Evolutionary conservation across 2,888 invertebrate species (phyloP), one percentile per base, ranked within the genome.

Genomic region (Seira musarum): DNA sequence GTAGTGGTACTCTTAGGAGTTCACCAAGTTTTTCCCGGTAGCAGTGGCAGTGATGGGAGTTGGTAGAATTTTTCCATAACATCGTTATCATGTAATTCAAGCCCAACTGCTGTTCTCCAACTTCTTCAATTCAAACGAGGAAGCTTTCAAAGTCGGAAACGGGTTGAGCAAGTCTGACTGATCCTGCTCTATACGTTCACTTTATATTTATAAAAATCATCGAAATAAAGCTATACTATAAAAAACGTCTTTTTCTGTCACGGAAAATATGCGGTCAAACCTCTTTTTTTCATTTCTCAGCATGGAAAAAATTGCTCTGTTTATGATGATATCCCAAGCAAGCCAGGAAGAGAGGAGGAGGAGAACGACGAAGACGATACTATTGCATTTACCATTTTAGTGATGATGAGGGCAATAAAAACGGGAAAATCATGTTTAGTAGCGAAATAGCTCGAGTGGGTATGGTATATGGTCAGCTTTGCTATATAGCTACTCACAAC

Each of bases 101-200:
- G 15, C 30, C 30, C 30, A 2, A 30, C 30, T 30, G 30, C 30
- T 30, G 30, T 30, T 30, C 30, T 30, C 30, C 30, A 8, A 30
- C 30, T 30, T 30, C 8, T 53, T n/a, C 13, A 53, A 53, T 30
- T 53, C 3, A 53, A 53, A 53, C 3, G 53, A 53, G 53, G 53
- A 53, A 53, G 53, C 53, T 53, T 40, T 53, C 53, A 17, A 17
- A 65, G 70, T 60, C 78, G 78, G 78, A 78, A 78, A 78, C 78
- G 71, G 71, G 78, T 78, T 64, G 67, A 78, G 15, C 71, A 71
- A 78, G 71, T 78, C 49, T 13, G 70, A 53, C n/a, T n/a, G n/a
- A n/a, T 68, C 24, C 60, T 60, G 46, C 17, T 21, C 30, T 30
- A 2, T 8, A 30, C 2, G 30, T 30, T 2, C 30, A 30, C 30